Base-by-base conservation (phyloP, 2,888 invertebrate genomes). In the Drosophila antonietae region DNA sequence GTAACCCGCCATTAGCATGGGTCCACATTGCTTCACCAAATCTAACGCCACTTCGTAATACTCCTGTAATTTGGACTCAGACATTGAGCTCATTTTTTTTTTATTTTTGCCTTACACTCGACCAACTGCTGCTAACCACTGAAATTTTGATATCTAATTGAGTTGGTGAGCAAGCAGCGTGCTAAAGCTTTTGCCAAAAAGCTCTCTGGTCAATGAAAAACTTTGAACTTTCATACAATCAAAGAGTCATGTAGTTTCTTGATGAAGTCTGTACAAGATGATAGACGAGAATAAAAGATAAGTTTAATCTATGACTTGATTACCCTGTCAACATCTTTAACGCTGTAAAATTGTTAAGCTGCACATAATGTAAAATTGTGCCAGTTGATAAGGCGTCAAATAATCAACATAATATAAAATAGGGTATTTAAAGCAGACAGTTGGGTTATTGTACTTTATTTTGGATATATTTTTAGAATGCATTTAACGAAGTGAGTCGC, bases 11-110 rank as follows among this genome's bases (percentile, higher is more conserved):
- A 90, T 90, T 68, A 93, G 78, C 31, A 92, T 60, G 15, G 91
- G 89, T 0, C 92, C 92, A 57, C 91, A 91, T 79, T 92, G 88
- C 53, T 90, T 70, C n/a, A 93, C 92, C 75, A 93, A 73, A 31
- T 84, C 73, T 49, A 92, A 43, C 9, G 91, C 92, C 20, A 90
- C 83, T 44, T 90, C 84, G 74, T 92, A 91, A 64, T 92, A 92
- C 37, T 86, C 77, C 81, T 91, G 83, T 41, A 93, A 66, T 72
- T 86, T 77, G 20, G 81, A 65, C 35, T 86, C 82, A 59, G 75
- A 78, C 35, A 78, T 47, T 55, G 66, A 41, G 39, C 83, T 81
- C 70, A 77, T 79, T 46, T 9, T 73, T 46, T 9, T 73, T 47
- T 73, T 46, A 9, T 73, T 47, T 18, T 46, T 18, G 53, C 47